These are phyloP conservation scores for Sebastes schlegelii DNA, from an alignment of 2,113 vertebrate species.

Conservation along the genomic window DNA sequence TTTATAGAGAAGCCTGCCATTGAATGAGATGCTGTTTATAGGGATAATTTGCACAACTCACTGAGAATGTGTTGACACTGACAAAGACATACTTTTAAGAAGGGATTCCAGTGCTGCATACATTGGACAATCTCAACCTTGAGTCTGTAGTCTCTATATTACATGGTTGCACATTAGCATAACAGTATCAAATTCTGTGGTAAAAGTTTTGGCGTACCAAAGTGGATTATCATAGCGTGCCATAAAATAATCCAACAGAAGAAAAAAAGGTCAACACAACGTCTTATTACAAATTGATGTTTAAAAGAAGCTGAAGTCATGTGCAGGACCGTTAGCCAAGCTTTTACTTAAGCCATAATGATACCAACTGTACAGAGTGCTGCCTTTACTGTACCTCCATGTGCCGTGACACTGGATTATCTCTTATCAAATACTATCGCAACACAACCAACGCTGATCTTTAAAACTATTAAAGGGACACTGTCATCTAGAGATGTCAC, in stretches of 20 bases:
- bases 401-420: conserved; percentile 3
- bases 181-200: not conserved
- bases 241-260: not conserved
- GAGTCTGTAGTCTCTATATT: not conserved
- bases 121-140: not conserved
- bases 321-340: not conserved
- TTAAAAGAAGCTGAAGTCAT: conserved; percentile 3
- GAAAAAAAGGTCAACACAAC: not conserved
- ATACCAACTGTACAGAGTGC: not conserved
- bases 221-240: not conserved
- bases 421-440: conserved; percentile 33
- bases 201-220: not conserved
- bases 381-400: not conserved
- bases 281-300: not conserved
- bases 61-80: not conserved
- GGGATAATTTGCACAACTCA: conserved; percentile 4
- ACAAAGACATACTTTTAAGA: not conserved
- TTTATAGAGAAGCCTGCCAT: not conserved
- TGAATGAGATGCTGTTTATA: conserved; percentile 1
- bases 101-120: not conserved
- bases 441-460: conserved; percentile 27
- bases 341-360: not conserved
- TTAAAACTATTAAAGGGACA: conserved; percentile 18
- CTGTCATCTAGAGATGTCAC: not conserved
- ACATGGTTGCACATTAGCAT: not conserved